Evolutionary conservation across 1,140 invertebrate genomes (phyloP), one percentile per base, ranked within the genome.

Genomic region (Mamestra configurata): DNA sequence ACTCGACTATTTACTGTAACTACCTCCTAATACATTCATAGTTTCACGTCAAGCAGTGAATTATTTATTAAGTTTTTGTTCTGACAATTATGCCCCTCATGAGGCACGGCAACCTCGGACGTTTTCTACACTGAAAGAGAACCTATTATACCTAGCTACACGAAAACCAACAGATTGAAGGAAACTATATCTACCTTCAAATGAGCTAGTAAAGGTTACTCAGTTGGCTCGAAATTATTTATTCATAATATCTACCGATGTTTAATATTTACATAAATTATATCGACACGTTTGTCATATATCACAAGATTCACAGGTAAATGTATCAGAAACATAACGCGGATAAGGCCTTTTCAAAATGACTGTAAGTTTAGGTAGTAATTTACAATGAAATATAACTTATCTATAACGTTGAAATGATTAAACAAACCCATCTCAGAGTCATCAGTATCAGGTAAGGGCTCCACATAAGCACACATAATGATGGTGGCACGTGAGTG

Each of bases 181-280:
- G 18, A 59, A 7, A 59, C 24, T 49, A n/a, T 20, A 53, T 4
- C 3, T 22, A 37, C 18, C 35, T 64, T 40, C 18, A 37, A 15
- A 59, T 59, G 57, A 66, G 37, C 35, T 22, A 13, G 7, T 43
- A 66, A 66, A 66, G 37, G 61, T 66, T 66, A 66, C 18, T 22
- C 18, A 13, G 11, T 46, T 43, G 11, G 20, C 40, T 68, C 40
- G 24, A 46, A 46, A 46, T 46, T 46, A 46, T 24, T 46, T 46
- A 68, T 68, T 24, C 40, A 49, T 68, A 49, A n/a, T 49, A 66
- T 68, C 11, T 37, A 13, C 20, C 18, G 49, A 68, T 68, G 40
- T 46, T 27, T 68, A 24, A n/a, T 43, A 68, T 68, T 68, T 68
- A 46, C 37, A 68, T 46, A 46, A 68, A 46, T 46, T 68, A 68